Conservation (phyloP, 2,797 vertebrate species). For the Cossypha caffra region DNA sequence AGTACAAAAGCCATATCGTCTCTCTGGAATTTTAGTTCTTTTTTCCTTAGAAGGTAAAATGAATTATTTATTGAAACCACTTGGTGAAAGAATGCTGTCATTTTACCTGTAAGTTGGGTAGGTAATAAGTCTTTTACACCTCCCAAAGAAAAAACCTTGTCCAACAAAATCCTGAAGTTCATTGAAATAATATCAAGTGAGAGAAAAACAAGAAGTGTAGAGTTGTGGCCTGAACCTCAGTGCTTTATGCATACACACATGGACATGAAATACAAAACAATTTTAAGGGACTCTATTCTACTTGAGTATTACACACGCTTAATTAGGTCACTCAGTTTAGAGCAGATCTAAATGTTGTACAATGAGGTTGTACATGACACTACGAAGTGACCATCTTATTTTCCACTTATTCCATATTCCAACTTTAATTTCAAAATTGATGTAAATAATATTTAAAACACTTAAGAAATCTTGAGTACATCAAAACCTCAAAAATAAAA, state of each 20-base stretch:
- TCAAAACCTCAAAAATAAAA: neutral
- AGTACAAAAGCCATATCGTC: neutral
- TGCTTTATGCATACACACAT: neutral
- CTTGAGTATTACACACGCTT: neutral
- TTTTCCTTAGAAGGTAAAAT: neutral
- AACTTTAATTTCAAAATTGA: neutral
- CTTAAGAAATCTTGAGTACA: neutral
- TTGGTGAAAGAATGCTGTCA: neutral
- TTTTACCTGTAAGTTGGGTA: neutral
- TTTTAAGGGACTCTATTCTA: neutral
- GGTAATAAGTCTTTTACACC: neutral
- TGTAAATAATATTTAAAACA: neutral
- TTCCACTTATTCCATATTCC: neutral
- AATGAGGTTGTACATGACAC: fast-evolving
- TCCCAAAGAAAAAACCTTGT: neutral
- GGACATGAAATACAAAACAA: neutral
- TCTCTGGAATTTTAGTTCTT: neutral
- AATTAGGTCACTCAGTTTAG: neutral
- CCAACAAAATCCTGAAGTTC: neutral
- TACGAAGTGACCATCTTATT: neutral
- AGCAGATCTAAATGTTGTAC: neutral
- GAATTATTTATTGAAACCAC: neutral
- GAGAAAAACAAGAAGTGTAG: neutral
- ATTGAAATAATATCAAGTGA: neutral
- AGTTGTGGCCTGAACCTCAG: neutral